These are phyloP conservation scores for Pheosia gnoma DNA, from an alignment of 2,888 invertebrate species.

Conservation along the genomic window DNA sequence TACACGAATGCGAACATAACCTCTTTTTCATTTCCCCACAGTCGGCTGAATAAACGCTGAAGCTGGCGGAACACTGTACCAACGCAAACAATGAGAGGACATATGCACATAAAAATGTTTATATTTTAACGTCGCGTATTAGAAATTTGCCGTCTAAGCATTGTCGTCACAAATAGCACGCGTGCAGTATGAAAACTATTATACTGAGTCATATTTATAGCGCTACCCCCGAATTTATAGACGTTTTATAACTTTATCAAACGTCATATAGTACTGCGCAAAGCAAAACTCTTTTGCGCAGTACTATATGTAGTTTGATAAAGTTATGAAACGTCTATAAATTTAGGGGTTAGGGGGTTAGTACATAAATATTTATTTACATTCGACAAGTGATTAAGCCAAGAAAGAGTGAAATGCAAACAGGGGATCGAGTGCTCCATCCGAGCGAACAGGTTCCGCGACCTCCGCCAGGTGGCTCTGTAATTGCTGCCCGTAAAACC, in stretches of 20 bases:
- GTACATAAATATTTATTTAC: no score
- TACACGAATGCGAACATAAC: background rate
- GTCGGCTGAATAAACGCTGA: constrained; percentile 1
- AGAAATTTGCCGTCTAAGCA: background rate
- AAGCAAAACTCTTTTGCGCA: no score
- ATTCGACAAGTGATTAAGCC: no score
- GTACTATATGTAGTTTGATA: no score
- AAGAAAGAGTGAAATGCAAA: constrained; percentile 30
- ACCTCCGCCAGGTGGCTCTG: constrained; percentile 48
- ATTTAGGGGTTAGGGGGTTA: no score
- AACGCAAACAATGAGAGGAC: constrained; percentile 1
- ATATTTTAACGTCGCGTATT: background rate
- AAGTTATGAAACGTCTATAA: no score
- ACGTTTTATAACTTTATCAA: no score
- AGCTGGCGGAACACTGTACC: background rate
- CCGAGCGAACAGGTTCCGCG: constrained; percentile 31
- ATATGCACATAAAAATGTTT: constrained; percentile 1
- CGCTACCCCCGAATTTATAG: no score
- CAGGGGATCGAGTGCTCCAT: constrained; percentile 43
- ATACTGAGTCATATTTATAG: background rate
- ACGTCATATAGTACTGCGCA: no score
- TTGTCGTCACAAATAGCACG: background rate
- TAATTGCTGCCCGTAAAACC: constrained; percentile 46
- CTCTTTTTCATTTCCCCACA: background rate
- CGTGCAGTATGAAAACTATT: background rate